A percentile compares a stretch with the other conserved stretches of the same genome.
phyloP scores from a whole-genome alignment of 2,113 vertebrate genomes.

The Bombycilla garrulus region DNA sequence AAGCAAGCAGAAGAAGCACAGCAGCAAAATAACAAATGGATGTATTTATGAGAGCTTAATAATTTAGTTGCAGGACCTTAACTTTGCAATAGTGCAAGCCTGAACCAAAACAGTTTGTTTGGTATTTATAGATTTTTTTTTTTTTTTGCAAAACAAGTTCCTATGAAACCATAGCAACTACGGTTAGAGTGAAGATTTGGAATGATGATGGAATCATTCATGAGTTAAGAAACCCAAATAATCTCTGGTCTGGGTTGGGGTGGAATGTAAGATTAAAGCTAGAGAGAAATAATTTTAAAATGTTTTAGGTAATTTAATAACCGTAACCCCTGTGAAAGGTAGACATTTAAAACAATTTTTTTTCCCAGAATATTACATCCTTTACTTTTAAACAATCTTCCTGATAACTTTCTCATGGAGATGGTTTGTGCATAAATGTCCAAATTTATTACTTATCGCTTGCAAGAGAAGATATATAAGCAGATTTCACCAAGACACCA shows the following conservation, averaged over 20 bases:
- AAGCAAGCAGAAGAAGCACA: not conserved
- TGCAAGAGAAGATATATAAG: not conserved
- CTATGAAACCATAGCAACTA: constrained; percentile 42
- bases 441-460: not conserved
- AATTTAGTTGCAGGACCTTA: not conserved
- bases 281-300: not conserved
- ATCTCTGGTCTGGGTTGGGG: not conserved
- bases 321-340: not conserved
- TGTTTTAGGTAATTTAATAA: not conserved
- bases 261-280: not conserved
- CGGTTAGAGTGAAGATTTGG: not conserved
- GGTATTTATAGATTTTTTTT: not conserved
- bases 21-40: not conserved
- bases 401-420: not conserved
- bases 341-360: not conserved
- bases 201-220: constrained; percentile 25
- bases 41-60: not conserved
- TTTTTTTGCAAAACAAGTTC: constrained; percentile 27
- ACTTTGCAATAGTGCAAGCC: not conserved
- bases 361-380: not conserved
- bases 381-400: not conserved
- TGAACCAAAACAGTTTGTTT: constrained; percentile 41
- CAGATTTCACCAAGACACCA: not conserved
- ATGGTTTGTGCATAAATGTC: not conserved
- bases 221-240: not conserved